Evolutionary conservation across 2,113 vertebrate genomes (phyloP).

Genomic region (Ameiurus melas): DNA sequence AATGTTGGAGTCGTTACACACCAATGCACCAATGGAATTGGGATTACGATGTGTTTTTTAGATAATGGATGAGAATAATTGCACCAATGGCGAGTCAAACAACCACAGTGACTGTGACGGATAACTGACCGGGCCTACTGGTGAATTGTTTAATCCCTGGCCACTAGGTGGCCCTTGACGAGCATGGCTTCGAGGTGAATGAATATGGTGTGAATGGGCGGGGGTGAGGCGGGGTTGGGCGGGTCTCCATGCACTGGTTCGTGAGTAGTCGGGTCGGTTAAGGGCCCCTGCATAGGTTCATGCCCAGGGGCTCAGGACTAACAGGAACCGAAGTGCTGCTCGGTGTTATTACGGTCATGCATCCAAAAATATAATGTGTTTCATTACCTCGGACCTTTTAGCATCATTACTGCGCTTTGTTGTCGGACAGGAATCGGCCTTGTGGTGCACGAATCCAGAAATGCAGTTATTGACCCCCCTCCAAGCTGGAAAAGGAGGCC

Average conservation of each 20-base stretch:
- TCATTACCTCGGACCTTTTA: neutral
- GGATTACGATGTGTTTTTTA: neutral
- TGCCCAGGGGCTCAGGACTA: neutral
- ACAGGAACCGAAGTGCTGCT: constrained; percentile 5
- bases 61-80: neutral
- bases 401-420: neutral
- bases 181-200: neutral
- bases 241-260: neutral
- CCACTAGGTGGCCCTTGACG: neutral
- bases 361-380: constrained; percentile 18
- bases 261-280: neutral
- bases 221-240: neutral
- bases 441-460: constrained; percentile 4
- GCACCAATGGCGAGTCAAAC: neutral
- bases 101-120: neutral
- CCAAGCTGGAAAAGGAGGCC: constrained; percentile 27
- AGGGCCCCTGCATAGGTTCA: neutral
- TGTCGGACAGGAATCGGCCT: constrained; percentile 20
- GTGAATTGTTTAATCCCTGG: neutral
- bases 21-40: neutral
- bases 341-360: constrained; percentile 2
- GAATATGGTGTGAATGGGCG: neutral
- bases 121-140: neutral
- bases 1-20: neutral
- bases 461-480: constrained; percentile 46